Base-by-base conservation (phyloP, 2,888 invertebrate species). In the Tetragonula carbonaria region DNA sequence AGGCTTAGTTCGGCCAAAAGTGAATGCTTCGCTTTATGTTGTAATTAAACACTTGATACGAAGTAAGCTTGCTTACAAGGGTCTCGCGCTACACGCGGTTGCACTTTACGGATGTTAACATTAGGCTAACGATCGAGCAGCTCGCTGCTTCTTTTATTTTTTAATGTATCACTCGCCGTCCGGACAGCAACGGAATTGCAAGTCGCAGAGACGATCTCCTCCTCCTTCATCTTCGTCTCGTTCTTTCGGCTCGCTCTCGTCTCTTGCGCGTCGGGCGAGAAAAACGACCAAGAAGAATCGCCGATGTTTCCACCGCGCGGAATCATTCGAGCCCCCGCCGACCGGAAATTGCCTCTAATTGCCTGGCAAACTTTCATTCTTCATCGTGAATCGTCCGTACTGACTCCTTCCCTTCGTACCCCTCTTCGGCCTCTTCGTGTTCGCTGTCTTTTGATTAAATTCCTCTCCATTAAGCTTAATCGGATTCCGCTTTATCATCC, bases 301-400 rank as follows among this genome's bases (percentile, higher is more conserved):
- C 72, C 65, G 77, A 66, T 51, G 73, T 72, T 66, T 51, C 79
- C 53, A 79, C 75, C 70, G 62, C 57, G 82, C 80, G 80, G 74
- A 28, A 74, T 78, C 79, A 62, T 67, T 79, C 68, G 76, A 33
- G 72, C 77, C 79, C 66, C 74, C 38, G 66, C 38, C 66, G 71
- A 59, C 83, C 85, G 87, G 87, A 87, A 87, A 87, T 87, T 78
- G 72, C 85, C 59, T 70, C 82, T 76, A 74, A 81, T 78, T 78
- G 66, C 59, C 85, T 85, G 73, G 55, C 70, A 76, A 87, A 87
- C 83, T 85, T 87, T 83, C 76, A 77, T 87, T 83, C 87, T 83
- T 85, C 78, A 55, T 76, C n/a, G 53, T 74, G 71, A 76, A 65
- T 73, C 28, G 63, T 77, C 55, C 80, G 51, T 45, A 1, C 45